These are phyloP conservation scores for Paramisgurnus dabryanus DNA, from an alignment of 2,113 vertebrate genomes.

Conservation along the genomic window DNA sequence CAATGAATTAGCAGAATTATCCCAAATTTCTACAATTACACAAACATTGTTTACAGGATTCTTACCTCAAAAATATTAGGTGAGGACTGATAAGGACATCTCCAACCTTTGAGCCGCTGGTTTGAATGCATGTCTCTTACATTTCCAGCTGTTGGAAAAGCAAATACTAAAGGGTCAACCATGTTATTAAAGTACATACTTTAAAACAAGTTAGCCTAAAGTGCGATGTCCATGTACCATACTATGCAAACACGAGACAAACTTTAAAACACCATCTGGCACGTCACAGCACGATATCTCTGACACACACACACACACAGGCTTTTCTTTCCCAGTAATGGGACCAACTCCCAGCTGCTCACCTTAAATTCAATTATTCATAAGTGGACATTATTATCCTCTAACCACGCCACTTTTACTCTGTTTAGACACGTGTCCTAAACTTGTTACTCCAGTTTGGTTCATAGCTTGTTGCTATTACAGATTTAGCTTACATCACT, in stretches of 20 bases:
- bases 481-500: neutral
- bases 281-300: neutral
- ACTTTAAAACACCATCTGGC: neutral
- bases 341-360: neutral
- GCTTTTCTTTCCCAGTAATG: neutral
- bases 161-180: neutral
- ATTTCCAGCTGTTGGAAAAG: conserved; percentile 48
- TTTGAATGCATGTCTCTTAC: conserved; percentile 45
- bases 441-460: neutral
- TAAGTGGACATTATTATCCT: neutral
- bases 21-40: no score
- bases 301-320: no score
- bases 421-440: neutral
- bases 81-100: conserved; percentile 49
- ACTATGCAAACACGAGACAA: neutral
- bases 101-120: conserved; percentile 51
- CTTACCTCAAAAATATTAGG: conserved; percentile 62
- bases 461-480: neutral
- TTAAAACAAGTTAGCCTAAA: neutral
- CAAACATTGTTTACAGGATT: no score
- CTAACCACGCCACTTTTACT: neutral
- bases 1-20: no score
- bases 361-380: conserved; percentile 13
- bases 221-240: neutral
- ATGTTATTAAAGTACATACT: neutral